Conservation (phyloP, 2,797 vertebrate species). For the Anabacerthia variegaticeps region DNA sequence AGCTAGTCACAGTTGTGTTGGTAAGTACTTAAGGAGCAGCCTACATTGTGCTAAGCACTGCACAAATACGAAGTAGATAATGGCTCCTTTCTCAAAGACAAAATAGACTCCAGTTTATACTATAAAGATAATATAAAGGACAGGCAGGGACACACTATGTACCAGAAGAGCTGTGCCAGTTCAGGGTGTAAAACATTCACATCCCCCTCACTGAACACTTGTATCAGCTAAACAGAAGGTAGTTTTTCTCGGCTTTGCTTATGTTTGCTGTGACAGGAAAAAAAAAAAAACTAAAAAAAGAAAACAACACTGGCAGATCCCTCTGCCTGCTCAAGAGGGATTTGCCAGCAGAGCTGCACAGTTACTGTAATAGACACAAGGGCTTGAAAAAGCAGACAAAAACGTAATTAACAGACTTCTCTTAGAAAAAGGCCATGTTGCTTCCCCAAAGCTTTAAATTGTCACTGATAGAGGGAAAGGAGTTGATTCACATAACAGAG, state of each 20-base stretch:
- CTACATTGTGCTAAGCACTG: background rate
- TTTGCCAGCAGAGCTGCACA: background rate
- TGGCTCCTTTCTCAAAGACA: slow-evolving; percentile 13
- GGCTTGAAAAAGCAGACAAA: background rate
- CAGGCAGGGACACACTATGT: background rate
- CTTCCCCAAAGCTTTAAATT: background rate
- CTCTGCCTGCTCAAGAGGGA: background rate
- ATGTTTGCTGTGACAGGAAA: background rate
- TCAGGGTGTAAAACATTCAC: background rate
- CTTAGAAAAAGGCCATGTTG: background rate
- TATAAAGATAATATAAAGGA: background rate
- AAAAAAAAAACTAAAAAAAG: background rate
- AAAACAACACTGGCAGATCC: background rate
- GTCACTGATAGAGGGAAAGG: background rate
- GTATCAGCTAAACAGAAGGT: background rate
- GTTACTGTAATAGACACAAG: background rate
- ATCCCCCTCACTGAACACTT: background rate
- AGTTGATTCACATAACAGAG: background rate
- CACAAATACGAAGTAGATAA: background rate
- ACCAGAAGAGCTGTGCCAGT: background rate
- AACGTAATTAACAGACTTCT: background rate
- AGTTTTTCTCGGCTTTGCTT: background rate
- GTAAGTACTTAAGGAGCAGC: background rate
- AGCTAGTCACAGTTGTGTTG: background rate
- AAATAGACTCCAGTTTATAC: background rate